Percentiles rank a stretch among this genome's conserved stretches.
These are phyloP conservation scores for Drosophila leontia DNA, from an alignment of 1,140 invertebrate genomes.

Conservation along the genomic window DNA sequence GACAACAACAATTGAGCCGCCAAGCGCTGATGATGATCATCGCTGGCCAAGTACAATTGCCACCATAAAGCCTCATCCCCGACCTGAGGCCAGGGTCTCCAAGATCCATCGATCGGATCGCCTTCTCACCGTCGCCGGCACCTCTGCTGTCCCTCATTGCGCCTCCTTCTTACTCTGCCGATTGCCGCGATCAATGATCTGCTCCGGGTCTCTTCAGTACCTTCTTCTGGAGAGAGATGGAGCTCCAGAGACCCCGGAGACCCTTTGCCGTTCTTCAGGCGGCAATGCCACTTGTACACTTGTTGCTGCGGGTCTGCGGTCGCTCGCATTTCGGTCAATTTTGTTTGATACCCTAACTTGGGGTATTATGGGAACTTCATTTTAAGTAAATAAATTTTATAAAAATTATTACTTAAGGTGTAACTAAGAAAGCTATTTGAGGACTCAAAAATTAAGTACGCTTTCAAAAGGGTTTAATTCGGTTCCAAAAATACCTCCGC, in stretches of 20 bases:
- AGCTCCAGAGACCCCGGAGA: slow-evolving; percentile 9
- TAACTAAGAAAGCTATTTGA: not conserved
- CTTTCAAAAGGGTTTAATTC: too few relatives aligned
- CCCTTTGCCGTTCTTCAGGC: slow-evolving; percentile 17
- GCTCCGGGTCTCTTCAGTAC: slow-evolving; percentile 41
- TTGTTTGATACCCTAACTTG: slow-evolving; percentile 41
- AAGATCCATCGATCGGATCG: slow-evolving; percentile 36
- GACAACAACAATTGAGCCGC: slow-evolving; percentile 76
- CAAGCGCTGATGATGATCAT: slow-evolving; percentile 63
- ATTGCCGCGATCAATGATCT: slow-evolving; percentile 84
- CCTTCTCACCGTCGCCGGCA: slow-evolving; percentile 17
- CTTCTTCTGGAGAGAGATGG: slow-evolving; percentile 9
- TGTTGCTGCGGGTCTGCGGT: slow-evolving; percentile 84
- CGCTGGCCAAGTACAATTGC: slow-evolving; percentile 79
- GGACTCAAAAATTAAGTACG: not conserved
- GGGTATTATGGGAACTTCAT: not conserved
- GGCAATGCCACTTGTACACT: slow-evolving; percentile 80
- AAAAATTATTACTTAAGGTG: too few relatives aligned
- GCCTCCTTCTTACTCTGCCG: slow-evolving; percentile 29
- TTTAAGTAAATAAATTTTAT: not conserved
- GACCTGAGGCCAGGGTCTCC: slow-evolving; percentile 21
- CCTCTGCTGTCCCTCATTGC: slow-evolving; percentile 1
- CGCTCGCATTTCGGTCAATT: slow-evolving; percentile 79
- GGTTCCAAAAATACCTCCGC: rapidly evolving
- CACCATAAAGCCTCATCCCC: slow-evolving; percentile 74